A percentile compares a stretch with the other conserved stretches of the same genome.
Conservation (phyloP, 2,888 invertebrate genomes). For the Dione vanillae region DNA sequence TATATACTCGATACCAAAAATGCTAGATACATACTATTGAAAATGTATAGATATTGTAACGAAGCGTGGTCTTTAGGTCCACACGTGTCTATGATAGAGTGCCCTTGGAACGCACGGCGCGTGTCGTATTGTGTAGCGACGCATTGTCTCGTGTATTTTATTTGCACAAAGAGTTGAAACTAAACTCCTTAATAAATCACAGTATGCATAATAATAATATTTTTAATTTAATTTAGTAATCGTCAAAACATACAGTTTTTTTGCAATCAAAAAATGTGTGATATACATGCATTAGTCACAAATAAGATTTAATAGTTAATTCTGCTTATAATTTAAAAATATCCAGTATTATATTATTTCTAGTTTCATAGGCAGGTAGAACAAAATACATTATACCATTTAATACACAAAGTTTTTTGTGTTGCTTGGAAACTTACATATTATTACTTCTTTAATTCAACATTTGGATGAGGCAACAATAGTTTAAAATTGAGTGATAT, state of each 20-base stretch:
- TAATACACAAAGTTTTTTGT: background rate
- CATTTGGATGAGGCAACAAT: constrained; percentile 45
- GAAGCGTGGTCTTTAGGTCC: constrained; percentile 39
- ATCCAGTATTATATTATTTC: too few relatives aligned
- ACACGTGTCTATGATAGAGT: constrained; percentile 62
- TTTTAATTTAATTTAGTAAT: background rate
- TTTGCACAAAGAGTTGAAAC: constrained; percentile 68
- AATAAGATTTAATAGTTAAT: too few relatives aligned
- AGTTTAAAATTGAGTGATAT: constrained; percentile 30
- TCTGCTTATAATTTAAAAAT: too few relatives aligned
- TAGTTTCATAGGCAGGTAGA: too few relatives aligned
- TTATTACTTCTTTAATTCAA: constrained; percentile 26
- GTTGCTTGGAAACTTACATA: constrained; percentile 23
- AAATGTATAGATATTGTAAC: constrained; percentile 2
- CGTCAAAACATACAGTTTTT: background rate
- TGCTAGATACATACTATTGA: background rate
- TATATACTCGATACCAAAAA: background rate
- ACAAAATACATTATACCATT: background rate
- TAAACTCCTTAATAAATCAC: constrained; percentile 51
- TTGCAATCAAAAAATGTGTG: background rate
- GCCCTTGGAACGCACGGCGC: constrained; percentile 62
- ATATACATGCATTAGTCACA: too few relatives aligned
- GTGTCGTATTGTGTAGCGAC: constrained; percentile 68
- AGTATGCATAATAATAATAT: constrained; percentile 4
- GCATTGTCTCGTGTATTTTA: constrained; percentile 59